Conservation (phyloP, 2,797 vertebrate genomes). For the Cossypha niveicapilla region DNA sequence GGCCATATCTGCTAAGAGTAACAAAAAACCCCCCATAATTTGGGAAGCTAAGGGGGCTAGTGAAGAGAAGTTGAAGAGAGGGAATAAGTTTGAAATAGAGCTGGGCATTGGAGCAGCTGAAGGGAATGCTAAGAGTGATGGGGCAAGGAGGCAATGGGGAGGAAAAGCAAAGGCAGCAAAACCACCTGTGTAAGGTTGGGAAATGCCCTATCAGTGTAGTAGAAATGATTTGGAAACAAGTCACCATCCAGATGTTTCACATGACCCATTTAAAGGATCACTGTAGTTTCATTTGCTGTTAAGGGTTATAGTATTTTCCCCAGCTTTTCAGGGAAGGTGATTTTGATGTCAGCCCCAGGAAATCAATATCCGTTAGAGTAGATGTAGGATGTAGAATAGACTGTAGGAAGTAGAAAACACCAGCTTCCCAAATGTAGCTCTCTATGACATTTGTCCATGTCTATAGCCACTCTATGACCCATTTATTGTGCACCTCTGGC, state of each 20-base stretch:
- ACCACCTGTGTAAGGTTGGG: background rate
- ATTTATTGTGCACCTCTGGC: background rate
- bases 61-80: background rate
- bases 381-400: background rate
- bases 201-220: background rate
- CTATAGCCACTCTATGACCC: accelerated
- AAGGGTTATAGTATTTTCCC: background rate
- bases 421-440: background rate
- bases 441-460: accelerated
- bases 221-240: background rate
- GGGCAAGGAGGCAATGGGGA: background rate
- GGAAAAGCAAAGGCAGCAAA: background rate
- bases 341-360: background rate
- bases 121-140: background rate
- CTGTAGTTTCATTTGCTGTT: background rate
- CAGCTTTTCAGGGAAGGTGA: background rate
- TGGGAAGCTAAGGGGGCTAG: background rate
- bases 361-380: background rate
- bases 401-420: background rate
- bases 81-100: background rate
- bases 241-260: background rate
- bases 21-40: background rate
- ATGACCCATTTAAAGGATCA: background rate
- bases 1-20: background rate
- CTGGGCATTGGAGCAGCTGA: background rate